Conservation (phyloP, 2,888 invertebrate genomes). For the Kuschelorhynchus macadamiae region DNA sequence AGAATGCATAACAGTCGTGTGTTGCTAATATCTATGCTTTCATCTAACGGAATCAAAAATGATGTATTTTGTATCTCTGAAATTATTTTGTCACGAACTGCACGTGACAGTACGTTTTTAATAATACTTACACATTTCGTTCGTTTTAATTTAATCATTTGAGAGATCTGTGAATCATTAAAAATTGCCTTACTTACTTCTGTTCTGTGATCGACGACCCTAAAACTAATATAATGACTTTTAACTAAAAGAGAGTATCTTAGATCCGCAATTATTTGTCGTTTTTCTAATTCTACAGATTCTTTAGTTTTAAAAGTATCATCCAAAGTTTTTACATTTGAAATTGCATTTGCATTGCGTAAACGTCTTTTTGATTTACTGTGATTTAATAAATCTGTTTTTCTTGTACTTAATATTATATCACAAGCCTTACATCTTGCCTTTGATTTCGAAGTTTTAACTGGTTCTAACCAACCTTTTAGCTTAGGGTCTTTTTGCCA, state of each 20-base stretch:
- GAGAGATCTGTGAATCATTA: background rate
- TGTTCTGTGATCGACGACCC: constrained; percentile 12
- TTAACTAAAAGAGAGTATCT: constrained; percentile 21
- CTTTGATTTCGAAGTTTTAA: no score
- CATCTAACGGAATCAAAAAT: constrained; percentile 31
- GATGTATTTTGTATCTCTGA: background rate
- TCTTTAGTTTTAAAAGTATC: no score
- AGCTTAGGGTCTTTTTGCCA: no score
- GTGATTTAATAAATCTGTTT: no score
- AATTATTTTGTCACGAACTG: background rate
- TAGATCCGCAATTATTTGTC: constrained; percentile 4
- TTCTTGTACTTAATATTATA: no score
- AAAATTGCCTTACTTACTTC: constrained; percentile 5
- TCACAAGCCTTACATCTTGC: no score
- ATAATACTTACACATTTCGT: constrained; percentile 27
- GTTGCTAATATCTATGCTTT: background rate
- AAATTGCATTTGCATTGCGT: no score
- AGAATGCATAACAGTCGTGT: constrained; percentile 16
- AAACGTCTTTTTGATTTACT: no score
- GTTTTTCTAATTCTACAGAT: no score
- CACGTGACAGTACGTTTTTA: constrained; percentile 11
- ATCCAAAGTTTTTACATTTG: no score
- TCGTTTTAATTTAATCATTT: constrained; percentile 13
- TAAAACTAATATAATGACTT: constrained; percentile 25
- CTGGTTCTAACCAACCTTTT: no score